These are phyloP conservation scores for Tenthredo notha DNA, from an alignment of 2,888 invertebrate genomes.

Conservation along the genomic window DNA sequence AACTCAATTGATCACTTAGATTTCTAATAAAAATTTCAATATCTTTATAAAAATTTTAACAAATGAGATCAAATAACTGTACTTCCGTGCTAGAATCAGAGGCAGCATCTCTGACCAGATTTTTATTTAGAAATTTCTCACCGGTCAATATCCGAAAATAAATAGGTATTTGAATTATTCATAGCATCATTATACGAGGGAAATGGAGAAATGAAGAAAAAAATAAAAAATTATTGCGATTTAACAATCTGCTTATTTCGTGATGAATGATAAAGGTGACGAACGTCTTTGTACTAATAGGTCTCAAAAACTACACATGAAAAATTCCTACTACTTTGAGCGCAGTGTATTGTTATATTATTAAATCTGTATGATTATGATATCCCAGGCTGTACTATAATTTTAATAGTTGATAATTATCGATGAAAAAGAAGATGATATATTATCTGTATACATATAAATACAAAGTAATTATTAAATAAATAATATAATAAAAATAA, in stretches of 20 bases:
- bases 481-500: constrained; percentile 56
- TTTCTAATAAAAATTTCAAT: constrained; percentile 16
- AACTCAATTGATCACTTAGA: constrained; percentile 13
- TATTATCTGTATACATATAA: constrained; percentile 73
- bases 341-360: constrained; percentile 64
- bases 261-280: constrained; percentile 43
- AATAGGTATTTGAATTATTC: constrained; percentile 54
- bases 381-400: constrained; percentile 74
- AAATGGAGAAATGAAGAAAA: not conserved
- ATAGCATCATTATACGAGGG: not conserved
- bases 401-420: constrained; percentile 73
- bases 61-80: constrained; percentile 18
- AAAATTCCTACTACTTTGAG: constrained; percentile 22
- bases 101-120: not conserved
- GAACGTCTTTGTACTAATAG: not conserved
- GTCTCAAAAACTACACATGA: not conserved
- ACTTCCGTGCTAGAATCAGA: not conserved
- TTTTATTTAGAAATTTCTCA: constrained; percentile 52
- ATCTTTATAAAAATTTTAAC: not conserved
- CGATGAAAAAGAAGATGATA: constrained; percentile 61
- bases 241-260: constrained; percentile 1
- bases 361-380: constrained; percentile 64
- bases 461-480: constrained; percentile 70
- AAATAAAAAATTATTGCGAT: not conserved
- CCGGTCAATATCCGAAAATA: constrained; percentile 54